Base-by-base conservation (phyloP, 2,888 invertebrate genomes). In the Lasioglossum villosulum region DNA sequence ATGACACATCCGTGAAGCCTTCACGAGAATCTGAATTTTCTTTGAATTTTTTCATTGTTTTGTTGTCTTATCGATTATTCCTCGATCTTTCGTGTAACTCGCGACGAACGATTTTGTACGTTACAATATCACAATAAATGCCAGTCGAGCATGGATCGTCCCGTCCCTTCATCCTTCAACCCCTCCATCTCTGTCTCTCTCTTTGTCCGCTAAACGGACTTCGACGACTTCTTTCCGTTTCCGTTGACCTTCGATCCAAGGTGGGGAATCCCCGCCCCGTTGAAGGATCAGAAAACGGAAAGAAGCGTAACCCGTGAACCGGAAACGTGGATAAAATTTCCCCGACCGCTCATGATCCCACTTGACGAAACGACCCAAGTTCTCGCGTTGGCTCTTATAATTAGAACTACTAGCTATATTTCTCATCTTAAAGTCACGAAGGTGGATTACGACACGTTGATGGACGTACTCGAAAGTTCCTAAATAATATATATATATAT, bases 121-220 rank as follows among this genome's bases (percentile, higher is more conserved):
- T 94, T 93, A 92, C 92, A 93, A 92, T 95, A 95, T 95, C 95
- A 95, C 95, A 95, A 94, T 94, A 90, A 93, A 92, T 92, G 92
- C 90, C 92, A 88, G 89, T 87, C 91, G 92, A 93, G 89, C 83
- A 91, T 88, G 91, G 91, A 88, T 91, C 92, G 89, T 90, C 88
- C 84, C 80, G 56, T 68, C 14, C 56, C 42, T 2, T 59, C 34
- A 12, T 12, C 30, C 2, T 56, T 37, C 14, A 6, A 2, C 59
- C n/a, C 8, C 4, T 4, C 52, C n/a, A 6, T 16, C 37, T 6
- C 4, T 19, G n/a, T n/a, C 0, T 12, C 19, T 37, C 14, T 16
- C 16, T 63, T 14, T 52, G 23, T 19, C 23, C 34, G 1, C 14
- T 37, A n/a, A 16, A 27, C 23, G 70, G 23, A 68, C 30, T 30